Evolutionary conservation across 2,113 vertebrate species (phyloP).

Genomic region (Toxotes chatareus): DNA sequence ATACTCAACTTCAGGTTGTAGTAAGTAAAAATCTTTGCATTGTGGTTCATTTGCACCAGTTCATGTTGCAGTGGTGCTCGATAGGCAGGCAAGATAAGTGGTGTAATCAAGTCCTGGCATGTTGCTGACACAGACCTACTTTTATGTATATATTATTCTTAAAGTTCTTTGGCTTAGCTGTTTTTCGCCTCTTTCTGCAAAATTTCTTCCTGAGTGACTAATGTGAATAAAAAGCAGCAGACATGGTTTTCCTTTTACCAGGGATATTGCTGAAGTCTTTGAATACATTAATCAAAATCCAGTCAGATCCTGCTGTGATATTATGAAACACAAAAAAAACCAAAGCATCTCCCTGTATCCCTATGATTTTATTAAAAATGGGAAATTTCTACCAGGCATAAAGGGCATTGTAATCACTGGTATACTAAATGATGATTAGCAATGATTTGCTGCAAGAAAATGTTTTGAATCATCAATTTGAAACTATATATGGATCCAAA

Average conservation of each 20-base stretch:
- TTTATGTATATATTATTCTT: constrained; percentile 10
- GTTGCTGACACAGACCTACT: constrained; percentile 11
- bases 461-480: not conserved
- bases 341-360: no score
- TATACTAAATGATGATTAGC: not conserved
- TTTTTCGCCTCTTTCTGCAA: constrained; percentile 4
- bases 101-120: constrained; percentile 28
- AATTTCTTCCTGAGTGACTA: constrained; percentile 4
- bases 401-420: not conserved
- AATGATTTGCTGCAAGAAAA: not conserved
- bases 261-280: not conserved
- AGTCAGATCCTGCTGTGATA: not conserved
- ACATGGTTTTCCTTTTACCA: not conserved
- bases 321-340: not conserved
- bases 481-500: no score
- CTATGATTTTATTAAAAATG: not conserved
- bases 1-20: not conserved
- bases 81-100: constrained; percentile 39
- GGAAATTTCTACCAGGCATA: not conserved
- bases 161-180: not conserved
- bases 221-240: not conserved
- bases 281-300: not conserved
- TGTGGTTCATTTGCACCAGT: constrained; percentile 20
- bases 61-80: constrained; percentile 12
- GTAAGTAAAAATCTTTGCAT: constrained; percentile 26